phyloP scores from a whole-genome alignment of 2,888 invertebrate genomes.

The Lutraria lutraria region DNA sequence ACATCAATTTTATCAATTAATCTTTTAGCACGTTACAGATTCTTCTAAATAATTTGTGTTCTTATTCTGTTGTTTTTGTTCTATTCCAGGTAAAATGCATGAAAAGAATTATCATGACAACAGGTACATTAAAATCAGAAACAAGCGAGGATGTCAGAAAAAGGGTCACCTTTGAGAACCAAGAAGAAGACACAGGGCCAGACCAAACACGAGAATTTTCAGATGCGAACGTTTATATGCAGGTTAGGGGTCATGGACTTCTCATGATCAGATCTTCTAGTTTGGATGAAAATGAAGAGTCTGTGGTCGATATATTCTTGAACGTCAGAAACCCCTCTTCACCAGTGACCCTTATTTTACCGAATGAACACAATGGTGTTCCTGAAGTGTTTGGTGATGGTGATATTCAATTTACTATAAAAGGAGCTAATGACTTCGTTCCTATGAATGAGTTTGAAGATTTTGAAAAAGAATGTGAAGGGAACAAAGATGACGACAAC shows the following conservation, averaged over 20 bases:
- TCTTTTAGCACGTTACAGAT: no score
- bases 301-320: conserved; percentile 13
- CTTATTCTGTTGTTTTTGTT: background rate
- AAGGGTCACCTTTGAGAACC: conserved; percentile 3
- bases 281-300: conserved; percentile 9
- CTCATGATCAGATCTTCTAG: conserved; percentile 31
- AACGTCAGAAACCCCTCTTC: conserved; percentile 18
- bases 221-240: conserved; percentile 22
- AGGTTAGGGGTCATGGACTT: conserved; percentile 27
- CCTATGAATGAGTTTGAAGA: background rate
- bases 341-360: conserved; percentile 26
- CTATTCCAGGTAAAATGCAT: conserved; percentile 15
- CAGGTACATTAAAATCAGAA: background rate
- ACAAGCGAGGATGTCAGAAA: background rate
- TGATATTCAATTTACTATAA: conserved; percentile 37
- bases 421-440: background rate
- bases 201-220: background rate
- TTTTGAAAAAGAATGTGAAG: background rate
- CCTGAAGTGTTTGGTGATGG: conserved; percentile 36
- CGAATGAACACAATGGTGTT: background rate
- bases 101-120: background rate
- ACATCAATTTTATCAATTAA: no score
- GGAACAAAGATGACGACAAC: background rate
- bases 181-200: background rate
- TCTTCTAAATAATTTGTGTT: no score